Conservation (phyloP, 1,140 invertebrate genomes). For the Drosophila subpulchrella region DNA sequence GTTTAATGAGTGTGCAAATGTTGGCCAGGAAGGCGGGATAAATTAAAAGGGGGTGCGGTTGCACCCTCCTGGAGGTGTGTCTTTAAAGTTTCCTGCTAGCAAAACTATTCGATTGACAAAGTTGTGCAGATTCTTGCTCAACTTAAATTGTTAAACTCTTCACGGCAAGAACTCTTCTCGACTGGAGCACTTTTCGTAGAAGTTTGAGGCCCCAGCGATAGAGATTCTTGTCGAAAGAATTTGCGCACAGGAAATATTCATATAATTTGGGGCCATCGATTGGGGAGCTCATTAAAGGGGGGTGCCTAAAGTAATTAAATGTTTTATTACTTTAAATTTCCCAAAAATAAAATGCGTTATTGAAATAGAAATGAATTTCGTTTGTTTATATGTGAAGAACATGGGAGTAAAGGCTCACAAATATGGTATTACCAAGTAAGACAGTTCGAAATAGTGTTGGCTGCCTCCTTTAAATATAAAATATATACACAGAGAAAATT, state of each 20-base stretch:
- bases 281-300: slow-evolving; percentile 10
- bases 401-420: too few relatives aligned
- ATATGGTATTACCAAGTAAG: too few relatives aligned
- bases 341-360: too few relatives aligned
- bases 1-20: slow-evolving; percentile 77
- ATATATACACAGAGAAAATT: too few relatives aligned
- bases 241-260: slow-evolving; percentile 32
- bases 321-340: neutral
- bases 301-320: too few relatives aligned
- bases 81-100: slow-evolving; percentile 50
- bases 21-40: slow-evolving; percentile 20
- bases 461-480: too few relatives aligned
- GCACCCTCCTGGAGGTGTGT: slow-evolving; percentile 6
- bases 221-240: slow-evolving; percentile 34
- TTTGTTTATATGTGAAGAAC: too few relatives aligned
- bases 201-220: slow-evolving; percentile 14
- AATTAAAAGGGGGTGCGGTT: neutral
- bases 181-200: slow-evolving; percentile 15
- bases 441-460: too few relatives aligned
- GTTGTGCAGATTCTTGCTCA: slow-evolving; percentile 52
- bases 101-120: slow-evolving; percentile 75
- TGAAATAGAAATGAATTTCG: too few relatives aligned
- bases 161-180: slow-evolving; percentile 17
- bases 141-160: slow-evolving; percentile 59
- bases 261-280: slow-evolving; percentile 9